Evolutionary conservation across 2,797 vertebrate genomes (phyloP), one percentile per base, ranked within the genome.

Genomic region (Lepus oiostolus): DNA sequence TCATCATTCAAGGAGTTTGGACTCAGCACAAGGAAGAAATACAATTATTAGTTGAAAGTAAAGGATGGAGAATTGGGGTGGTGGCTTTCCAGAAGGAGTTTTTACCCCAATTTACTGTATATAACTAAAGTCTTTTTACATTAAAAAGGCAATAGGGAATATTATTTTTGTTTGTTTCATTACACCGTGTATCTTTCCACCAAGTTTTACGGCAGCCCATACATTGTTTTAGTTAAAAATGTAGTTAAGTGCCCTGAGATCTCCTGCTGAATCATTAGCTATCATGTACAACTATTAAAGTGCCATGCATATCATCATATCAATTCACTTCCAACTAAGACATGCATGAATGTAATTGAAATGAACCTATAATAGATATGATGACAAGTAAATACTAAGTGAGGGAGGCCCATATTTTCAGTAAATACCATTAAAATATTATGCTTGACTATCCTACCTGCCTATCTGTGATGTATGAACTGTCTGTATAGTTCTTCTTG

Each of bases 401-500:
- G 86, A 94, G 2, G 9, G 88, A 94, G 2, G 9, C 92, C 93
- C 58, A 93, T 93, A 52, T 93, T 97, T 97, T 94, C 93, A 98
- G 65, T 85, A 95, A 93, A 74, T 80, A 84, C 70, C 80, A 95
- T 85, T 93, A 89, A 93, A 96, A 84, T 62, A 71, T 80, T 96
- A 89, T 89, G 50, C 67, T 91, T 85, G 81, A 92, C 22, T 91
- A 16, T 97, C 60, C 92, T 97, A 97, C 96, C 86, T 95, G 60
- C 52, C 90, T 96, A 76, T 96, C 91, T 97, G 96, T 80, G 96
- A 97, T 95, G 88, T 97, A 94, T 77, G 87, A 70, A 96, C 93
- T 97, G 91, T 70, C 91, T 93, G 68, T 97, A 96, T 93, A 75
- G 86, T 92, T 98, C 93, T 97, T 97, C 83, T 90, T 96, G 89